Evolutionary conservation across 30 jellyfish, hydroid and myxozoan species (phyloP).

Genomic region (Cassiopea andromeda): DNA sequence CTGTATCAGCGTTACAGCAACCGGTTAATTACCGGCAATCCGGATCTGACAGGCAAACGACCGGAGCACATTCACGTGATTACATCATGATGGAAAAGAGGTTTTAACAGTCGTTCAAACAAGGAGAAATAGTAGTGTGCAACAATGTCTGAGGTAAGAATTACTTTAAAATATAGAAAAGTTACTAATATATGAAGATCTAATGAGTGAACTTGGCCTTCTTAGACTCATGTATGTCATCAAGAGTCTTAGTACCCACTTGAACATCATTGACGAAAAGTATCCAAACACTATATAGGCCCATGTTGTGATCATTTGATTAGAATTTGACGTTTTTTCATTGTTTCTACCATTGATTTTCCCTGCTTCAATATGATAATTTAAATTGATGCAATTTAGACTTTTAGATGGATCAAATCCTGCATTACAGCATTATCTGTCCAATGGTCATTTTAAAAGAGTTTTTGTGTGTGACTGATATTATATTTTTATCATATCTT

Average conservation of each 20-base stretch:
- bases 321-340: not conserved
- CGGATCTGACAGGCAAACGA: not conserved
- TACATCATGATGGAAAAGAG: constrained; percentile 2
- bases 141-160: constrained; percentile 15
- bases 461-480: not conserved
- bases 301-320: not conserved
- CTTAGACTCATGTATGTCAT: not conserved
- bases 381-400: not conserved
- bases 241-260: not conserved
- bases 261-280: not conserved
- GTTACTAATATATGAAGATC: not conserved
- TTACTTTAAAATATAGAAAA: not conserved
- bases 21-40: too few species aligned
- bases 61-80: not conserved
- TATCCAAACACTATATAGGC: not conserved
- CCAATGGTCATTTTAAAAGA: too few species aligned
- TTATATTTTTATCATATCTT: not conserved
- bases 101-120: not conserved
- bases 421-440: too few species aligned
- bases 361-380: not conserved
- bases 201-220: not conserved
- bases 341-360: not conserved
- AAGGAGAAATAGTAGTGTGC: not conserved
- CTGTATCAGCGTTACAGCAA: too few species aligned
- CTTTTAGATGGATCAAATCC: too few species aligned